phyloP scores from a whole-genome alignment of 2,888 invertebrate species.

The Tachina fera region DNA sequence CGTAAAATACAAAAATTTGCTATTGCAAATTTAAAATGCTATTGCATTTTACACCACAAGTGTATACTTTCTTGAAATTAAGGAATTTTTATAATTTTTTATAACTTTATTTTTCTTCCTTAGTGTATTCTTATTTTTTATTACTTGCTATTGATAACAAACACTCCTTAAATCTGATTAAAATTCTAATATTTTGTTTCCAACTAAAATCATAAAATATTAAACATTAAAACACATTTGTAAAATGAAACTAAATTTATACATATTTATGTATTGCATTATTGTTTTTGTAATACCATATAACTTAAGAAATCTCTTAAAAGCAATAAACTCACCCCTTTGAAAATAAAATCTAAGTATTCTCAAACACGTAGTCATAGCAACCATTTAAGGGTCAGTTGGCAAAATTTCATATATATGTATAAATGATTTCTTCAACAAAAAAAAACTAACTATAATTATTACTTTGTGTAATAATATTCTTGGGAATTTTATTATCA shows the following conservation, averaged over 20 bases:
- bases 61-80: constrained; percentile 11
- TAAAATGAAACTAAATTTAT: not conserved
- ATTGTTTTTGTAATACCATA: too few species aligned
- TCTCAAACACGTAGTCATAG: constrained; percentile 58
- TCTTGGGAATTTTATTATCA: not conserved
- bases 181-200: constrained; percentile 20
- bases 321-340: constrained; percentile 11
- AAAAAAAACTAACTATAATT: constrained; percentile 21
- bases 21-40: too few species aligned
- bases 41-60: not conserved
- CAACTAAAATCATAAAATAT: not conserved
- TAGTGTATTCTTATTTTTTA: not conserved
- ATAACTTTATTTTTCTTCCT: not conserved
- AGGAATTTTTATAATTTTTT: not conserved
- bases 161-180: constrained; percentile 22
- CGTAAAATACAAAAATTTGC: too few species aligned
- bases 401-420: constrained; percentile 10
- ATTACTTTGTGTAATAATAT: constrained; percentile 35
- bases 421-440: constrained; percentile 24
- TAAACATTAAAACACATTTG: not conserved
- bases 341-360: constrained; percentile 32
- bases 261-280: not conserved
- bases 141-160: not conserved
- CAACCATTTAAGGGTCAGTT: constrained; percentile 44
- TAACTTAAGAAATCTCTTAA: not conserved